These are phyloP conservation scores for Gryllus bimaculatus DNA, from an alignment of 1,140 invertebrate genomes.

Conservation along the genomic window DNA sequence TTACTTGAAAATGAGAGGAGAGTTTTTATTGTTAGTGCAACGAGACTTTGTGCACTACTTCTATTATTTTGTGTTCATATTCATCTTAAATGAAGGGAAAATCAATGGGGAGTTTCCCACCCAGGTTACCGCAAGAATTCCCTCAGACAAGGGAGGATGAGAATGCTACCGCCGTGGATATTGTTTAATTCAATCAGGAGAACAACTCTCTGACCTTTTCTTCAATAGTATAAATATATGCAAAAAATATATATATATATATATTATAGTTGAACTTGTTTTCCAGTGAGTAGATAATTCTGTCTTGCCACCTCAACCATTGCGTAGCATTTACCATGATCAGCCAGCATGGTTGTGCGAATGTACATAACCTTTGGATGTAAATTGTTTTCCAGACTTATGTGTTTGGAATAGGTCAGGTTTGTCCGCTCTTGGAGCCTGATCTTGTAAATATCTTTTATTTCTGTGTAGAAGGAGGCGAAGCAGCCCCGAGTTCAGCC, in stretches of 20 bases:
- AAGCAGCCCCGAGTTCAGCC: background rate
- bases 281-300: slow-evolving; percentile 4
- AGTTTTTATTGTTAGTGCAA: background rate
- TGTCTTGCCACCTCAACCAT: background rate
- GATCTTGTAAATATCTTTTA: slow-evolving; percentile 17
- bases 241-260: background rate
- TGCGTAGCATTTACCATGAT: slow-evolving; percentile 1
- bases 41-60: background rate
- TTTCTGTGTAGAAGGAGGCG: slow-evolving; percentile 15
- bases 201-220: background rate
- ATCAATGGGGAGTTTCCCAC: background rate
- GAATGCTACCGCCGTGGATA: background rate
- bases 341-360: background rate
- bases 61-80: background rate
- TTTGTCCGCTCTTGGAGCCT: background rate
- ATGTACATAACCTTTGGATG: slow-evolving; percentile 18
- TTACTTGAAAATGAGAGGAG: background rate
- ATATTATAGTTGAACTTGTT: background rate
- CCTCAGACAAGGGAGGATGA: background rate
- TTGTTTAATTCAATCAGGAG: background rate
- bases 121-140: background rate
- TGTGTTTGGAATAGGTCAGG: background rate
- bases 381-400: slow-evolving; percentile 17
- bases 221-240: background rate
- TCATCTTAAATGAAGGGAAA: background rate